Base-by-base conservation (phyloP, 1,140 invertebrate species). In the Ceratosolen fusciceps region DNA sequence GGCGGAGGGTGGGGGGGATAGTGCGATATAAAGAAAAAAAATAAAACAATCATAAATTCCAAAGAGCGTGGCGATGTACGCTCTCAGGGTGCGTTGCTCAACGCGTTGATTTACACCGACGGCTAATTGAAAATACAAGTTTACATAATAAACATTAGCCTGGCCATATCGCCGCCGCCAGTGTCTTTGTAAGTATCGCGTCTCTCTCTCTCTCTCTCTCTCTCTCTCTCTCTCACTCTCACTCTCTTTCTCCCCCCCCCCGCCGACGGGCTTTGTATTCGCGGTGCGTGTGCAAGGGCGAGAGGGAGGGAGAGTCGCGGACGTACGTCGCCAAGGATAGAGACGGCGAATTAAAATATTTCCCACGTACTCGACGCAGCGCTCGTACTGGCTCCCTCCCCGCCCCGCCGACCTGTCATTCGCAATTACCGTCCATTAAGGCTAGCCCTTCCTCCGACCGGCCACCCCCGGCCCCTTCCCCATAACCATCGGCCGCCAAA, bases 371-470 rank as follows among this genome's bases (percentile, higher is more conserved):
- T 74, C 60, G 16, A 24, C 72, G 47, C 7, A 24, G 37, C 60
- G 56, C 34, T 62, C n/a, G 24, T 68, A 43, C 7, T 12, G 29
- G 7, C 34, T 8, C 7, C 47, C 29, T 26, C 31, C 24, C 31
- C 47, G 12, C 29, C 29, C 9, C 9, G 21, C 58, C 49, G 73
- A 80, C 79, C 73, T 80, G 74, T 75, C 79, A 80, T 74, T 75
- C 62, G 78, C 73, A 80, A 80, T 80, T 80, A 80, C 72, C n/a
- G 47, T 34, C 67, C 79, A 80, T 80, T 80, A 80, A n/a, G 47
- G 49, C 71, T n/a, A 65, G 68, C 39, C 21, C 73, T 65, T 75
- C 56, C 8, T 54, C 49, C 72, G n/a, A n/a, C n/a, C n/a, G n/a
- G n/a, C n/a, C n/a, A n/a, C n/a, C n/a, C n/a, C n/a, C n/a, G n/a